A percentile compares a stretch with the other conserved stretches of the same genome.
Conservation (phyloP, 2,888 invertebrate species). For the Dasysyrphus albostriatus region DNA sequence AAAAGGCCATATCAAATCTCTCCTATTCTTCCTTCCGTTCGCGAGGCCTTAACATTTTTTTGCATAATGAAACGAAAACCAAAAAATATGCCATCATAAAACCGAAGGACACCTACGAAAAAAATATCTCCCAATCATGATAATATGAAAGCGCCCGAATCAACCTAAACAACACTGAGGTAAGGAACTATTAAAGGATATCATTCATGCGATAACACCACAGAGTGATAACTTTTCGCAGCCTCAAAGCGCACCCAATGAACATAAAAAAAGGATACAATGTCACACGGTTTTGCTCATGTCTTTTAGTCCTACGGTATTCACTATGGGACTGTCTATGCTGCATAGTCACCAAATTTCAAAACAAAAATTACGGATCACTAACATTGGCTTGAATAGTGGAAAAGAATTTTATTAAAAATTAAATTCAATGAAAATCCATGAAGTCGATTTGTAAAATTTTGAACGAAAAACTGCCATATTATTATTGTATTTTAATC, state of each 20-base stretch:
- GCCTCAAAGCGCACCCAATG: slow-evolving; percentile 40
- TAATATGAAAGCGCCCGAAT: slow-evolving; percentile 39
- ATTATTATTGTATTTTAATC: no score
- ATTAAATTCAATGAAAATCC: background rate
- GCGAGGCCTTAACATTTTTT: background rate
- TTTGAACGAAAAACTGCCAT: no score
- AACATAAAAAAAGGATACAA: slow-evolving; percentile 41
- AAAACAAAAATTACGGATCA: background rate
- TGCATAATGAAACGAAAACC: slow-evolving; percentile 3
- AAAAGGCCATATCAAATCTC: background rate
- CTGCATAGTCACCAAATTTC: background rate
- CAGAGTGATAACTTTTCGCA: slow-evolving; percentile 58
- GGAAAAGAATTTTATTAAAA: no score
- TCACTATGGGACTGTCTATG: background rate
- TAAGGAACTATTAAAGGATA: slow-evolving; percentile 66
- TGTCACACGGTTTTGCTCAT: slow-evolving; percentile 26
- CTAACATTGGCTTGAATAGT: no score
- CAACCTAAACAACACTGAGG: slow-evolving; percentile 61
- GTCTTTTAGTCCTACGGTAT: slow-evolving; percentile 6
- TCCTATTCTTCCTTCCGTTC: background rate
- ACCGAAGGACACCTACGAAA: background rate
- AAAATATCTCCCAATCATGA: slow-evolving; percentile 33
- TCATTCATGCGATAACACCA: slow-evolving; percentile 63
- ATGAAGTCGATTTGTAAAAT: background rate
- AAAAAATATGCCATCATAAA: slow-evolving; percentile 5